These are phyloP conservation scores for Myopa tessellatipennis DNA, from an alignment of 2,888 invertebrate species.

Conservation along the genomic window DNA sequence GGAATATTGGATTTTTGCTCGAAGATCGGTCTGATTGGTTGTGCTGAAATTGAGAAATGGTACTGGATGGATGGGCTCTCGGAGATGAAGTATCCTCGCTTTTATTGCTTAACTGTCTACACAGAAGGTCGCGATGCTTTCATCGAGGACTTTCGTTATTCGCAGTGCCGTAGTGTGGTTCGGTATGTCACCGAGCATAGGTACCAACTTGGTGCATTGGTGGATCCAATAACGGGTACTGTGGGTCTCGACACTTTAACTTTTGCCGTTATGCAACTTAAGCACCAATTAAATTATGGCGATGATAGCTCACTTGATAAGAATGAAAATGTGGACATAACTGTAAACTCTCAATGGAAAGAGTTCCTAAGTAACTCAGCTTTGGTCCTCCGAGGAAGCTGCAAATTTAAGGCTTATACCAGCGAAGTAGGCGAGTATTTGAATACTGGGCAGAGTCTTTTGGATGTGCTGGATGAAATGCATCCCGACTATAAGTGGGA, in stretches of 20 bases:
- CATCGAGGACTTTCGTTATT: slow-evolving; percentile 76
- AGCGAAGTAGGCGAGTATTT: slow-evolving; percentile 51
- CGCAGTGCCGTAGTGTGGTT: slow-evolving; percentile 80
- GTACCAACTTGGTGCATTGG: slow-evolving; percentile 47
- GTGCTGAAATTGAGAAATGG: slow-evolving; percentile 59
- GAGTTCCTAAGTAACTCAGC: slow-evolving; percentile 56
- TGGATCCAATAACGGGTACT: slow-evolving; percentile 70
- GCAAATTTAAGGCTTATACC: slow-evolving; percentile 55
- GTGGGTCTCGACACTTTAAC: slow-evolving; percentile 57
- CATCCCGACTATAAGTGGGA: slow-evolving; percentile 78
- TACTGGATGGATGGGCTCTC: slow-evolving; percentile 56
- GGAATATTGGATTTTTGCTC: slow-evolving; percentile 67
- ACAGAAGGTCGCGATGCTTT: slow-evolving; percentile 57
- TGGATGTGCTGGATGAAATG: slow-evolving; percentile 72
- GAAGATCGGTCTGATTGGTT: slow-evolving; percentile 68
- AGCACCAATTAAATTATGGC: slow-evolving; percentile 50
- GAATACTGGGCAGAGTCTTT: slow-evolving; percentile 70
- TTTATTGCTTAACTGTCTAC: slow-evolving; percentile 60
- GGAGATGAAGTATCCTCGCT: slow-evolving; percentile 76
- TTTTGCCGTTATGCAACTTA: slow-evolving; percentile 52
- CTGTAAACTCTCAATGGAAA: slow-evolving; percentile 48
- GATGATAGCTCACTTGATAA: slow-evolving; percentile 53
- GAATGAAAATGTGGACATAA: slow-evolving; percentile 32
- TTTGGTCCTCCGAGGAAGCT: slow-evolving; percentile 61
- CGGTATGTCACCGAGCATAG: slow-evolving; percentile 68